Conservation (phyloP, 30 jellyfish, hydroid and myxozoan genomes). For the Chrysaora quinquecirrha region DNA sequence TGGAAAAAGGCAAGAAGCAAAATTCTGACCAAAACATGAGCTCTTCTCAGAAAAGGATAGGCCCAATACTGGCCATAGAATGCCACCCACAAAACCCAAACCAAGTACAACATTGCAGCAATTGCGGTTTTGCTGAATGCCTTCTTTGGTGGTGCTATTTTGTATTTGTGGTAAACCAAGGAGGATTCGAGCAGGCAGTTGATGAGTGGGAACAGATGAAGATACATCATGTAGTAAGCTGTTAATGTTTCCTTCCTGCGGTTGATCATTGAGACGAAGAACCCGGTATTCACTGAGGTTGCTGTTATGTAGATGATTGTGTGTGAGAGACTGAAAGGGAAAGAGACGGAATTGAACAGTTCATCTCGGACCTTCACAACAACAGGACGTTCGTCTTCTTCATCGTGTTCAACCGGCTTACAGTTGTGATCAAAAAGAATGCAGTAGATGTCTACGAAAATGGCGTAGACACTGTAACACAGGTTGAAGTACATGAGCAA, state of each 20-base stretch:
- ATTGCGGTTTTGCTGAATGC: slow-evolving; percentile 8
- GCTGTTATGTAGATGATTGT: slow-evolving; percentile 12
- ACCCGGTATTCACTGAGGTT: slow-evolving; percentile 15
- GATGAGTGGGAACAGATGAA: slow-evolving; percentile 50
- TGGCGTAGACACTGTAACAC: slow-evolving; percentile 26
- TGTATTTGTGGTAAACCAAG: slow-evolving; percentile 51
- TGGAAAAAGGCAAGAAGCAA: slow-evolving; percentile 31
- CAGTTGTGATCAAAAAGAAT: slow-evolving; percentile 36
- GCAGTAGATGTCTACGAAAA: slow-evolving; percentile 44
- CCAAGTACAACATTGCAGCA: slow-evolving; percentile 5
- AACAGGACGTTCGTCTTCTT: slow-evolving; percentile 24
- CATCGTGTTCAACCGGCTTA: slow-evolving; percentile 25
- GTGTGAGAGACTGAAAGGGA: slow-evolving; percentile 52
- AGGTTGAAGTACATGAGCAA: slow-evolving; percentile 31
- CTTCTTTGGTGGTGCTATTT: neutral
- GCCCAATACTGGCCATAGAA: slow-evolving; percentile 56
- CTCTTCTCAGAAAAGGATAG: slow-evolving; percentile 65
- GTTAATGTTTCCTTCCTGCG: slow-evolving; percentile 29
- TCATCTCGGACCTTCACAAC: slow-evolving; percentile 31
- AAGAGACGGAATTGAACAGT: slow-evolving; percentile 24
- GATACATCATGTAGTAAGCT: slow-evolving; percentile 29
- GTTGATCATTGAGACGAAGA: slow-evolving; percentile 60
- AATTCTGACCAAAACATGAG: slow-evolving; percentile 1
- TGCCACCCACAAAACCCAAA: slow-evolving; percentile 56
- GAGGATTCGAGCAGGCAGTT: slow-evolving; percentile 37